Evolutionary conservation across 2,113 vertebrate species (phyloP).

Genomic region (Balaeniceps rex): DNA sequence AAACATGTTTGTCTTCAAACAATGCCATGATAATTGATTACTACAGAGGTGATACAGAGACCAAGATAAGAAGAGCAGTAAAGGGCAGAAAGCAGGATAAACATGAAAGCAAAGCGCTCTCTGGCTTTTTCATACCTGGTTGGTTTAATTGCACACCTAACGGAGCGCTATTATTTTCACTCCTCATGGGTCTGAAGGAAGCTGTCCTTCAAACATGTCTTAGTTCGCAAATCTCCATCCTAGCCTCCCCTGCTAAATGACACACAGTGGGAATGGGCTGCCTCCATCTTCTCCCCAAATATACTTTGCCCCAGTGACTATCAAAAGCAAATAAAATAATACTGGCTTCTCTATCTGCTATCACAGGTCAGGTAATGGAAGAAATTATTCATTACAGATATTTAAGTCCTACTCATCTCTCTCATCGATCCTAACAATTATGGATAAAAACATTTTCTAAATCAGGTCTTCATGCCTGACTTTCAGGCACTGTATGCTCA

Average conservation of each 20-base stretch:
- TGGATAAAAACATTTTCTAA: background rate
- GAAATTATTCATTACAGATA: background rate
- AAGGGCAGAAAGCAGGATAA: background rate
- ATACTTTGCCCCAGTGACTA: too few species aligned
- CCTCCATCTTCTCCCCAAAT: background rate
- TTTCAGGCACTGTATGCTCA: background rate
- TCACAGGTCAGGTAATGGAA: background rate
- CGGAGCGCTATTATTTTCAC: background rate
- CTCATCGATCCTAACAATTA: background rate
- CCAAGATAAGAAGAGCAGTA: background rate
- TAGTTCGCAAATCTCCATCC: too few species aligned
- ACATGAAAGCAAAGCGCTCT: background rate
- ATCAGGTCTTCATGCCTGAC: background rate
- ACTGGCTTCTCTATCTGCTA: background rate
- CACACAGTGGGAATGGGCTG: fast-evolving
- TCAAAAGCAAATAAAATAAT: background rate
- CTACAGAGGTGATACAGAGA: background rate
- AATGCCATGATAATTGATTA: background rate
- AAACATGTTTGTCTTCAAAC: background rate
- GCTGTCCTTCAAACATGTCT: background rate
- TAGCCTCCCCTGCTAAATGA: background rate
- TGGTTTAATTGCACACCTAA: background rate
- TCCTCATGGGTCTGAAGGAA: background rate
- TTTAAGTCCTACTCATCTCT: background rate
- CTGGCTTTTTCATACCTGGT: background rate